Evolutionary conservation across 2,113 vertebrate species (phyloP).

Genomic region (Benitochromis conjunctus): DNA sequence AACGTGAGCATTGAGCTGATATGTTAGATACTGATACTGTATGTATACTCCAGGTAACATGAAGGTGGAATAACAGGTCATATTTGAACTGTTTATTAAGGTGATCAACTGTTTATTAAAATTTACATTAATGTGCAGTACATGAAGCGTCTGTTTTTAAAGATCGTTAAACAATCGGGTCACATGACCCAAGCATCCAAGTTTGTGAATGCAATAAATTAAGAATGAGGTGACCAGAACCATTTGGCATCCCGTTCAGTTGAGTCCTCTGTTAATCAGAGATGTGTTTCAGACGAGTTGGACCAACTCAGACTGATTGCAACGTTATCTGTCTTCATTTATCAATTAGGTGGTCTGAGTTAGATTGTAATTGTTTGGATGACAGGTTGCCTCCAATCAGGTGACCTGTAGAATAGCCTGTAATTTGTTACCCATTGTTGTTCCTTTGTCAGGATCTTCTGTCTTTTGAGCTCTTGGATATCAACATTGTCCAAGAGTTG

Average conservation of each 20-base stretch:
- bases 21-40: not conserved
- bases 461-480: slow-evolving; percentile 94
- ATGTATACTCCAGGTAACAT: not conserved
- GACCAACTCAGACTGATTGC: not conserved
- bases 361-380: not conserved
- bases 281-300: not conserved
- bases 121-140: not conserved
- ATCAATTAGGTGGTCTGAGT: not conserved
- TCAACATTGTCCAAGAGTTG: slow-evolving; percentile 97
- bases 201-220: too few relatives aligned
- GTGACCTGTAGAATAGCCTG: not conserved
- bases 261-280: not conserved
- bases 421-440: not conserved
- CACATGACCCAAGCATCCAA: too few relatives aligned
- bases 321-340: not conserved
- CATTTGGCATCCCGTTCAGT: not conserved
- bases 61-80: not conserved
- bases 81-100: not conserved
- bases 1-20: too few relatives aligned
- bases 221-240: too few relatives aligned
- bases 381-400: not conserved
- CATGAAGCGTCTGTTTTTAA: not conserved
- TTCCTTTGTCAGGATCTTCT: slow-evolving; percentile 83
- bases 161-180: not conserved
- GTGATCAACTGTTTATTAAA: too few relatives aligned